phyloP scores from a whole-genome alignment of 2,113 vertebrate genomes.

The Telmatochromis bifrenatus region DNA sequence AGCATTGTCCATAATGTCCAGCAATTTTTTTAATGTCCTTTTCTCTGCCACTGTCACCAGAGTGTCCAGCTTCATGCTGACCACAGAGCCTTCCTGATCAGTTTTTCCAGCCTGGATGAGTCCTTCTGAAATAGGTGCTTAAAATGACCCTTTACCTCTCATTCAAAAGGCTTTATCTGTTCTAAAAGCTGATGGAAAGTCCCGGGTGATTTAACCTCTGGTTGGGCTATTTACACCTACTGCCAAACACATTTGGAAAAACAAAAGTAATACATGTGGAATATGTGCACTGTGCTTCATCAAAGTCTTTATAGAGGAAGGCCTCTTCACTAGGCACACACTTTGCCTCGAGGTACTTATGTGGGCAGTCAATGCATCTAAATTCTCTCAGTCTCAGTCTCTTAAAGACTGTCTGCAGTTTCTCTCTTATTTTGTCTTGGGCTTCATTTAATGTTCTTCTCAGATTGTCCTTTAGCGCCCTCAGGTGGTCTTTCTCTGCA shows the following conservation, averaged over 20 bases:
- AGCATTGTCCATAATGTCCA: not conserved
- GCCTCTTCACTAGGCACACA: not conserved
- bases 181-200: not conserved
- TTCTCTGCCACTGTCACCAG: not conserved
- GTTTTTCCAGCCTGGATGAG: not conserved
- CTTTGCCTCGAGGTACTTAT: not conserved
- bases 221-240: not conserved
- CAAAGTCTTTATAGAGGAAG: not conserved
- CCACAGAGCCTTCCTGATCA: not conserved
- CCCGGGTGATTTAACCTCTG: not conserved
- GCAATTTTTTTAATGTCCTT: not conserved
- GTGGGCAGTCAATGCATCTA: not conserved
- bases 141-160: not conserved
- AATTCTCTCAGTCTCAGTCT: not conserved
- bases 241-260: not conserved
- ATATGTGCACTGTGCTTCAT: not conserved
- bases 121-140: not conserved
- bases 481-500: accelerated
- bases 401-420: not conserved
- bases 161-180: not conserved
- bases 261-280: not conserved
- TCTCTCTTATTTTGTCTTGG: not conserved
- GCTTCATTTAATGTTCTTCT: not conserved
- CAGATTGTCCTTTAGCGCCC: not conserved
- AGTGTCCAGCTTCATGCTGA: not conserved